Percentiles rank a stretch among this genome's conserved stretches.
These are phyloP conservation scores for Charanyca ferruginea DNA, from an alignment of 2,888 invertebrate genomes.

Conservation along the genomic window DNA sequence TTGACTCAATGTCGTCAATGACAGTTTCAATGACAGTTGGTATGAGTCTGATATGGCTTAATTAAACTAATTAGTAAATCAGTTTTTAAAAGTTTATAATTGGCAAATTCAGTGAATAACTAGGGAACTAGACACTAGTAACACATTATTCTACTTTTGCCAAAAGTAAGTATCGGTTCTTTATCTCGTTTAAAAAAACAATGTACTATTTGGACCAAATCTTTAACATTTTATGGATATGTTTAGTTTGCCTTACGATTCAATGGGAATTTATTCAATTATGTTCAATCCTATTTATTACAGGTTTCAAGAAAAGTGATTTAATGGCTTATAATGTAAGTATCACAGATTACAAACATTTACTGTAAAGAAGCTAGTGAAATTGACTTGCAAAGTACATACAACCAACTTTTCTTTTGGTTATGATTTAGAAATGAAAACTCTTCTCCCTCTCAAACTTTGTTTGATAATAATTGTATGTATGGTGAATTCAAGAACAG, in stretches of 20 bases:
- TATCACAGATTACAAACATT: conserved; percentile 35
- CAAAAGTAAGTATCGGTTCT: conserved; percentile 26
- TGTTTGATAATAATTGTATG: neutral
- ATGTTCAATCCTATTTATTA: conserved; percentile 32
- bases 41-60: too few species aligned
- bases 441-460: neutral
- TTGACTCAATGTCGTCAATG: too few species aligned
- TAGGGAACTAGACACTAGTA: too few species aligned
- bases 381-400: neutral
- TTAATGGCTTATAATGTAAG: conserved; percentile 76
- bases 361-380: neutral
- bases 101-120: conserved; percentile 7
- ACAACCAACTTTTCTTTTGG: neutral
- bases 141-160: neutral
- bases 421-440: neutral
- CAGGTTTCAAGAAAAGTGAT: conserved; percentile 35
- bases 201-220: neutral
- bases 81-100: conserved; percentile 7
- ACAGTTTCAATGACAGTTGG: too few species aligned
- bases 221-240: neutral
- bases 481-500: neutral
- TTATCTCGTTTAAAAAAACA: neutral
- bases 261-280: neutral
- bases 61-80: too few species aligned
- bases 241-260: neutral